Conservation (phyloP, 1,140 invertebrate species). For the Anthonomus grandis region DNA sequence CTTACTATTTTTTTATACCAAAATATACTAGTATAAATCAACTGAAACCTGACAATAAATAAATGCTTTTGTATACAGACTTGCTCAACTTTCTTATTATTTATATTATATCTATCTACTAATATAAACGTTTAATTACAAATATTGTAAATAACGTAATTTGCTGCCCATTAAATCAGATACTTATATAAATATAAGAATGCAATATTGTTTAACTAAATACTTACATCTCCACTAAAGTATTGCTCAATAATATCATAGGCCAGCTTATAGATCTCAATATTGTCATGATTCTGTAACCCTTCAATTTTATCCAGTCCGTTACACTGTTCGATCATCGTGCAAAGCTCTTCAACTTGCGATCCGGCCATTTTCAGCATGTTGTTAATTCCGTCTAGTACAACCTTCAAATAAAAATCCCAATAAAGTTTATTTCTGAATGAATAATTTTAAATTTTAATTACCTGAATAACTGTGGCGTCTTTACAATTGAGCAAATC, state of each 20-base stretch:
- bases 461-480: conserved; percentile 52
- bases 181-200: too few relatives aligned
- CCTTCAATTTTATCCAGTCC: conserved; percentile 95
- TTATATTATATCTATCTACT: too few relatives aligned
- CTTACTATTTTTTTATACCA: too few relatives aligned
- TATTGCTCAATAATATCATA: conserved; percentile 98
- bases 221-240: conserved; percentile 82
- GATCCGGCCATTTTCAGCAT: conserved; percentile 78
- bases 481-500: conserved; percentile 87
- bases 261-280: conserved; percentile 97
- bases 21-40: too few relatives aligned
- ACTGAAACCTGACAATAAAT: too few relatives aligned
- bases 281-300: conserved; percentile 95
- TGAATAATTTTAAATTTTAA: neutral
- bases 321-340: conserved; percentile 87
- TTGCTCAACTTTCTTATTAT: too few relatives aligned
- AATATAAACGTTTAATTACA: too few relatives aligned
- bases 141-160: too few relatives aligned
- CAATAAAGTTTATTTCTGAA: neutral
- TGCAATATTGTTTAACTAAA: too few relatives aligned
- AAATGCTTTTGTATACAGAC: too few relatives aligned
- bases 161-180: too few relatives aligned
- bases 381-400: conserved; percentile 90
- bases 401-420: conserved; percentile 60
- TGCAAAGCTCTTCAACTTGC: conserved; percentile 75